Percentiles rank a stretch among this genome's conserved stretches.
Evolutionary conservation across 2,797 vertebrate genomes (phyloP).

Genomic region (Netta rufina): DNA sequence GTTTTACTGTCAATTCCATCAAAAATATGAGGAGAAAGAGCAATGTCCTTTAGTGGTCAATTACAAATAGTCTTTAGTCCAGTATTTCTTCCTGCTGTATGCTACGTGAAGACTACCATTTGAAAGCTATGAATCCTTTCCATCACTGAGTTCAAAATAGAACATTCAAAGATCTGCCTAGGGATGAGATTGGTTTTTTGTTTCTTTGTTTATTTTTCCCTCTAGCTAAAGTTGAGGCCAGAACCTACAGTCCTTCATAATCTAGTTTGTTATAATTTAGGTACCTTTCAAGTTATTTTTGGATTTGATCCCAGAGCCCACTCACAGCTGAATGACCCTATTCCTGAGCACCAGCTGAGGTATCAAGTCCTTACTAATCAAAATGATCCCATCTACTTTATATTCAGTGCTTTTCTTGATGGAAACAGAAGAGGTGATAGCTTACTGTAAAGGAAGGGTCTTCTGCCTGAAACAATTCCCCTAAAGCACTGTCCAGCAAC

Average conservation of each 20-base stretch:
- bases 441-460: background rate
- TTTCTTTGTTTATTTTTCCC: background rate
- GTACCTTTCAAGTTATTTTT: slow-evolving; percentile 10
- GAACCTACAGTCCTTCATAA: background rate
- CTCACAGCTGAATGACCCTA: background rate
- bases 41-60: background rate
- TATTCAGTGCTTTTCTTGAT: background rate
- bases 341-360: background rate
- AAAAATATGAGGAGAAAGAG: background rate
- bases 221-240: background rate
- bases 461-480: background rate
- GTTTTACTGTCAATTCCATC: background rate
- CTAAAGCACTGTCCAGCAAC: background rate
- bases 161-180: background rate
- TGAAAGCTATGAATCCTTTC: background rate
- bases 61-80: background rate
- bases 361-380: background rate
- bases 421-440: background rate
- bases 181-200: background rate
- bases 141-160: background rate
- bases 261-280: background rate
- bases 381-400: background rate
- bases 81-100: background rate
- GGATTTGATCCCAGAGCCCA: background rate
- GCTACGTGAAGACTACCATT: background rate